These are phyloP conservation scores for Lasiurus borealis DNA, from an alignment of 2,113 vertebrate species.

Conservation along the genomic window DNA sequence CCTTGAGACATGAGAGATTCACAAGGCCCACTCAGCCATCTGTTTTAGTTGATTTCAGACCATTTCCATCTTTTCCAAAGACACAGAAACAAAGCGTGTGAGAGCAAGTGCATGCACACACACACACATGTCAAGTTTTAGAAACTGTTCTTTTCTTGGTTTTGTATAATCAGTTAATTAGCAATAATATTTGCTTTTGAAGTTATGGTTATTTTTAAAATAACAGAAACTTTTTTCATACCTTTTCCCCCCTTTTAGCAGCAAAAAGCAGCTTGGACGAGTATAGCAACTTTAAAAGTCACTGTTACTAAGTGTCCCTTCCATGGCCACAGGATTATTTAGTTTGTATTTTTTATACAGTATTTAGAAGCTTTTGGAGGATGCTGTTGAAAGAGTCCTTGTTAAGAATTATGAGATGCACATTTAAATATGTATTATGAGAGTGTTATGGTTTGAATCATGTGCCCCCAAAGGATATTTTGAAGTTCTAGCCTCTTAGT, in stretches of 20 bases:
- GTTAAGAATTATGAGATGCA: constrained; percentile 18
- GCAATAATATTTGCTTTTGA: constrained; percentile 24
- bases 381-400: not conserved
- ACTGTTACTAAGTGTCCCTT: constrained; percentile 11
- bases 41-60: constrained; percentile 63
- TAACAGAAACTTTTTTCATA: constrained; percentile 18
- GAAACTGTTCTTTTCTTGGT: not conserved
- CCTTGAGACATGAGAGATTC: constrained; percentile 29
- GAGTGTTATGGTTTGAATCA: constrained; percentile 8
- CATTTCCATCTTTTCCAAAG: constrained; percentile 68
- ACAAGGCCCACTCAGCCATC: constrained; percentile 69
- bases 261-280: not conserved
- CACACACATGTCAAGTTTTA: not conserved
- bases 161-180: not conserved
- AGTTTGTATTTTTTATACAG: constrained; percentile 29
- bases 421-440: not conserved
- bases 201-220: constrained; percentile 16
- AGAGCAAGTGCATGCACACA: not conserved
- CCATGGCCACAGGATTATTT: not conserved
- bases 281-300: constrained; percentile 47
- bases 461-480: not conserved
- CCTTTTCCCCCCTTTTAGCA: not conserved
- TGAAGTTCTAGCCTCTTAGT: not conserved
- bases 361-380: not conserved
- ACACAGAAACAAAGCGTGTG: constrained; percentile 13